Conservation (phyloP, 2,797 vertebrate species). For the Neoniphon sammara region DNA sequence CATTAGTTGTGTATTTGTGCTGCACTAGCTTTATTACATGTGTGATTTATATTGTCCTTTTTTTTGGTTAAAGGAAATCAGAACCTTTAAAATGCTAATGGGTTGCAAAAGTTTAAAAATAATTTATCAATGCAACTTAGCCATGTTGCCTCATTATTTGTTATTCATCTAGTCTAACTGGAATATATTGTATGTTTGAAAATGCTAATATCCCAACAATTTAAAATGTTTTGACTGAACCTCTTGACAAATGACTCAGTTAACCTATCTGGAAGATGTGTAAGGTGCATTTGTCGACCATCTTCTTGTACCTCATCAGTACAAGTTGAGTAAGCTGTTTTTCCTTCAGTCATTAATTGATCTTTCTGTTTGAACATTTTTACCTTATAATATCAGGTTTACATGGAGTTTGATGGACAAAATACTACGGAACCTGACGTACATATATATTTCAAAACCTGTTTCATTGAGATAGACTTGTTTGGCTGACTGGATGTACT, state of each 20-base stretch:
- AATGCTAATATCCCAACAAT: slow-evolving; percentile 31
- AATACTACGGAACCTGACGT: slow-evolving; percentile 59
- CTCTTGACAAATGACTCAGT: slow-evolving; percentile 15
- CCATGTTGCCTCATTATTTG: slow-evolving; percentile 53
- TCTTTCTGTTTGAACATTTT: slow-evolving; percentile 25
- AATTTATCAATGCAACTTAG: slow-evolving; percentile 45
- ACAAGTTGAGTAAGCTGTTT: slow-evolving; percentile 47
- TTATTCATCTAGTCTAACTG: slow-evolving; percentile 1
- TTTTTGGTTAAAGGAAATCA: slow-evolving; percentile 58
- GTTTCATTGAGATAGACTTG: slow-evolving; percentile 38
- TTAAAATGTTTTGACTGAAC: slow-evolving; percentile 24
- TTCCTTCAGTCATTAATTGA: slow-evolving; percentile 24
- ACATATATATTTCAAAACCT: slow-evolving; percentile 43
- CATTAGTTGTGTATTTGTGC: slow-evolving; percentile 78
- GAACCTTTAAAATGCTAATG: slow-evolving; percentile 44
- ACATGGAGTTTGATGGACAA: slow-evolving; percentile 44
- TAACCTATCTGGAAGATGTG: background rate
- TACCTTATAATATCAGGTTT: slow-evolving; percentile 43
- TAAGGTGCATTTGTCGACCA: slow-evolving; percentile 14
- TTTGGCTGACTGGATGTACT: slow-evolving; percentile 56
- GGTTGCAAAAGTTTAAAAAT: slow-evolving; percentile 47
- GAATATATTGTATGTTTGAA: slow-evolving; percentile 41
- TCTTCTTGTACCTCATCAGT: no score
- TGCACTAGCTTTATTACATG: slow-evolving; percentile 67
- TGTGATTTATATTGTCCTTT: slow-evolving; percentile 65